A percentile compares a stretch with the other conserved stretches of the same genome.
These are phyloP conservation scores for Candidula unifasciata DNA, from an alignment of 2,888 invertebrate species.

Conservation along the genomic window DNA sequence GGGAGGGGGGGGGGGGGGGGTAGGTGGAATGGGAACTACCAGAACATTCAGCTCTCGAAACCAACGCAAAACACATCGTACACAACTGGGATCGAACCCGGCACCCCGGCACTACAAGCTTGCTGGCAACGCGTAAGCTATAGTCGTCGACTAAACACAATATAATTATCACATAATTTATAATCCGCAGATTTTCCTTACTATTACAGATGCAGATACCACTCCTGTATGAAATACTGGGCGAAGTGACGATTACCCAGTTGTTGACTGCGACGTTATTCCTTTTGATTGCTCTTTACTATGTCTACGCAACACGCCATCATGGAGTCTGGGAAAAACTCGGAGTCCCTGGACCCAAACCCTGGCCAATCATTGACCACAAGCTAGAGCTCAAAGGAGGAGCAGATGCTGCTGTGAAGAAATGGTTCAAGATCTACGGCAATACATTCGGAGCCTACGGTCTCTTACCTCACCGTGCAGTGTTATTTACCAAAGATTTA, in stretches of 20 bases:
- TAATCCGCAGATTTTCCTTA: too few species aligned
- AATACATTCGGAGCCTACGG: conserved; percentile 29
- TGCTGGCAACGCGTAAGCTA: too few species aligned
- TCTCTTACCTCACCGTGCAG: conserved; percentile 18
- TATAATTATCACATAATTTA: too few species aligned
- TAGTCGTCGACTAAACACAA: too few species aligned
- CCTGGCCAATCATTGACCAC: conserved; percentile 39
- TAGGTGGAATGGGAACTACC: too few species aligned
- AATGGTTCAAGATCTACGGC: conserved; percentile 32
- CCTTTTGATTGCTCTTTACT: not conserved
- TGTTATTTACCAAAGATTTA: conserved; percentile 34
- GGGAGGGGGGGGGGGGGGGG: too few species aligned
- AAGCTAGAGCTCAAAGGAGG: conserved; percentile 9
- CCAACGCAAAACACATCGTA: too few species aligned
- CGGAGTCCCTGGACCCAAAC: conserved; percentile 37
- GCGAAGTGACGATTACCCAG: not conserved
- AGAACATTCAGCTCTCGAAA: too few species aligned
- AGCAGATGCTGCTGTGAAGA: not conserved
- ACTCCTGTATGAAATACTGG: not conserved
- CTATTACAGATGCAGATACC: conserved; percentile 31
- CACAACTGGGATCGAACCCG: too few species aligned
- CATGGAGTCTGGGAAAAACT: conserved; percentile 36
- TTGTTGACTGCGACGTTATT: not conserved
- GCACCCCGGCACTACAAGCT: too few species aligned
- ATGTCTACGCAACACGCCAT: not conserved